A percentile compares a stretch with the other conserved stretches of the same genome.
phyloP scores from a whole-genome alignment of 2,797 vertebrate species.

The Oreortyx pictus region DNA sequence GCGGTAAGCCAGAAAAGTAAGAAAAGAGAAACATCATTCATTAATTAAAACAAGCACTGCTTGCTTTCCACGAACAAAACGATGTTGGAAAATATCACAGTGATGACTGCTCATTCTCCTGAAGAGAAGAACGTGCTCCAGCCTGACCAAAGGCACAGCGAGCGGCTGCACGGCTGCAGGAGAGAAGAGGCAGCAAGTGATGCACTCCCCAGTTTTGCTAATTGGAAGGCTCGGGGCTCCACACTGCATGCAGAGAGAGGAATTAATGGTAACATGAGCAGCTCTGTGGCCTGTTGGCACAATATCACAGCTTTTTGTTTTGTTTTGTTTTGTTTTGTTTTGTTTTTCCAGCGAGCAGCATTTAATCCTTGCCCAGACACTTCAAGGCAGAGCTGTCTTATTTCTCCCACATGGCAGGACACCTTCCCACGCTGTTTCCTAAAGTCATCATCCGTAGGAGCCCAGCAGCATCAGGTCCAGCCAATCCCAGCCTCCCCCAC shows the following conservation, averaged over 20 bases:
- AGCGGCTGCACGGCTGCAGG: not conserved
- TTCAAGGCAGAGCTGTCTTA: slow-evolving; percentile 57
- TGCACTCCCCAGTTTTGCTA: not conserved
- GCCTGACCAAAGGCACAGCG: not conserved
- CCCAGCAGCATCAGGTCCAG: not conserved
- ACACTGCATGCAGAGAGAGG: not conserved
- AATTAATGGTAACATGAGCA: not conserved
- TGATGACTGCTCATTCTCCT: not conserved
- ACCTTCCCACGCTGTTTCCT: slow-evolving; percentile 30
- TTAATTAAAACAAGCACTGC: slow-evolving; percentile 61
- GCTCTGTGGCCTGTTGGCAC: slow-evolving; percentile 33
- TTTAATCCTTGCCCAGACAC: slow-evolving; percentile 54
- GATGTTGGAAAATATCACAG: not conserved
- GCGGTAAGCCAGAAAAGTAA: slow-evolving; percentile 29
- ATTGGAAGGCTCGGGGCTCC: not conserved
- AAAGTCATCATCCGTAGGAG: not conserved
- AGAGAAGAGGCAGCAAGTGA: not conserved
- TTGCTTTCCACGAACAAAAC: slow-evolving; percentile 49
- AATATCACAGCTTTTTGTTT: slow-evolving; percentile 7
- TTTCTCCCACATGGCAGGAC: slow-evolving; percentile 27
- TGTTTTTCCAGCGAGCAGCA: not conserved
- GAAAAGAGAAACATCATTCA: slow-evolving; percentile 33
- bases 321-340: not conserved
- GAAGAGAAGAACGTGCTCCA: not conserved
- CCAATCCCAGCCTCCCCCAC: not conserved